A percentile compares a stretch with the other conserved stretches of the same genome.
These are phyloP conservation scores for Pammene fasciana DNA, from an alignment of 2,888 invertebrate species.

Conservation along the genomic window DNA sequence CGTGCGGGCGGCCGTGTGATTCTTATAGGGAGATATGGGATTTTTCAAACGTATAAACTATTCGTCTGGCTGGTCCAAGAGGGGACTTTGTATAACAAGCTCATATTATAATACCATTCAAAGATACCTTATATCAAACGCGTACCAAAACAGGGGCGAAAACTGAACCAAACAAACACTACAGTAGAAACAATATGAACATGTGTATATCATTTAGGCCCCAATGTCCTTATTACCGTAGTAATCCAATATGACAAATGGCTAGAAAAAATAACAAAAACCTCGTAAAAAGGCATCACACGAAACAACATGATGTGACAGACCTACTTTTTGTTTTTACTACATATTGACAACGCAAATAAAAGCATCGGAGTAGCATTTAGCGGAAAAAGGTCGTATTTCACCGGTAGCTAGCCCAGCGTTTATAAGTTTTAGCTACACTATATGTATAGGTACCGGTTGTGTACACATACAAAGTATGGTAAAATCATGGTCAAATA, in stretches of 20 bases:
- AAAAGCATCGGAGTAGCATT: conserved; percentile 53
- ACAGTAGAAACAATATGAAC: not conserved
- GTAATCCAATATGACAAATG: conserved; percentile 40
- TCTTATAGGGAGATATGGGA: conserved; percentile 77
- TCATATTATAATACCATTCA: conserved; percentile 27
- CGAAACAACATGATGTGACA: conserved; percentile 37
- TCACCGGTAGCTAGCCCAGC: conserved; percentile 52
- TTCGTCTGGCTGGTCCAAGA: conserved; percentile 67
- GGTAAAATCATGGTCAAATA: too few relatives aligned
- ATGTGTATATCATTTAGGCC: not conserved
- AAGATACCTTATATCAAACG: conserved; percentile 13
- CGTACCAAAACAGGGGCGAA: conserved; percentile 9
- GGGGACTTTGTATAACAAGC: conserved; percentile 48
- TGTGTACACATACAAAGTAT: not conserved
- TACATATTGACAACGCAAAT: conserved; percentile 52
- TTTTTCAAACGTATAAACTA: conserved; percentile 71
- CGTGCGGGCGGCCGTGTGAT: conserved; percentile 78
- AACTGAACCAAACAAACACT: not conserved
- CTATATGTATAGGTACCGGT: not conserved
- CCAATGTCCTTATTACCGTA: conserved; percentile 21
- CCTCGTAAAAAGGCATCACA: conserved; percentile 37
- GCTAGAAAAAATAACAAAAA: conserved; percentile 31
- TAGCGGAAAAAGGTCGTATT: conserved; percentile 52
- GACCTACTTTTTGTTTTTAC: conserved; percentile 50
- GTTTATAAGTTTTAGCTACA: conserved; percentile 18